These are phyloP conservation scores for Esox niger DNA, from an alignment of 2,113 vertebrate species.

Conservation along the genomic window DNA sequence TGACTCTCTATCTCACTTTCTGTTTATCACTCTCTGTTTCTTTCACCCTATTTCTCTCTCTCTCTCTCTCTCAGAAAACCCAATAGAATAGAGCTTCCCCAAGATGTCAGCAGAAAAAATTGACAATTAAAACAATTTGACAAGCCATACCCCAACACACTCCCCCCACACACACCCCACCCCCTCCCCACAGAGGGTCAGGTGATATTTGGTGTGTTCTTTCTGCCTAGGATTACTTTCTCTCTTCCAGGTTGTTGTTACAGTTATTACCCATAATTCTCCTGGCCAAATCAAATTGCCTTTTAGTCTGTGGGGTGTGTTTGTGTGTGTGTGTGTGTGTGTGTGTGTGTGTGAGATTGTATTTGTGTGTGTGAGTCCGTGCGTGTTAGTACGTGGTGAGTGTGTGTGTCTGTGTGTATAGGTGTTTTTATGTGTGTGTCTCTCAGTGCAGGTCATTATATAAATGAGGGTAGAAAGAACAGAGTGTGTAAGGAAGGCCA, in stretches of 20 bases:
- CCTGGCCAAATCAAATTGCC: not conserved
- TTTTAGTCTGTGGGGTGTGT: not conserved
- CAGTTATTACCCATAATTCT: not conserved
- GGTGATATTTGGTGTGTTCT: no score
- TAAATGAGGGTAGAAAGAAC: conserved; percentile 18
- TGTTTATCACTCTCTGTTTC: no score
- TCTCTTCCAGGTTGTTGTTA: not conserved
- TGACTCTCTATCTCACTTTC: no score
- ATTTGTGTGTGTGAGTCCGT: not conserved
- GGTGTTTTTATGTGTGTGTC: conserved; percentile 7
- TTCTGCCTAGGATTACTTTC: not conserved
- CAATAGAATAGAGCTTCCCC: no score
- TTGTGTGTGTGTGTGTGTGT: conserved; percentile 6
- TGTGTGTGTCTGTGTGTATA: conserved; percentile 13
- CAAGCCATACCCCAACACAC: no score
- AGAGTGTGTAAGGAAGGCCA: not conserved
- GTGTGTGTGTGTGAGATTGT: no score
- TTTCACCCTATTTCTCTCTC: no score
- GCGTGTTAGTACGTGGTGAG: conserved; percentile 5
- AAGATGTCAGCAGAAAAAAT: no score
- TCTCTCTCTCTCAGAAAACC: no score
- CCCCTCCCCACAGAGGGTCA: no score
- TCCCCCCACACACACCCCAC: no score
- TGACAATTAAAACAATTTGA: no score
- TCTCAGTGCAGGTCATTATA: conserved; percentile 20